A percentile compares a stretch with the other conserved stretches of the same genome.
phyloP scores from a whole-genome alignment of 2,113 vertebrate species.

The Nycticorax nycticorax region DNA sequence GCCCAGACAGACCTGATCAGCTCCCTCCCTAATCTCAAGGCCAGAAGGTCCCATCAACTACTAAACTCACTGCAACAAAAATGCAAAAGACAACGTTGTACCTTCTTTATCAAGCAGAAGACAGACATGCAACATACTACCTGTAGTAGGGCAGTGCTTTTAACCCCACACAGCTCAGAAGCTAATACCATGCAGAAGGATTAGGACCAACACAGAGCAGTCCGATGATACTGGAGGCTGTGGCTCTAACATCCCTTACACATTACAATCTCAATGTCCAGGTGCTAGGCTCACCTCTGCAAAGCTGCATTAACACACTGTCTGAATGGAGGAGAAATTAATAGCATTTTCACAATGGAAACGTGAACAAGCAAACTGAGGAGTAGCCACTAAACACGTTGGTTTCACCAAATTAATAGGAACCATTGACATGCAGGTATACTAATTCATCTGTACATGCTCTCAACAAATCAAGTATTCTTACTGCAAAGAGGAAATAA shows the following conservation, averaged over 20 bases:
- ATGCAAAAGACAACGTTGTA: background rate
- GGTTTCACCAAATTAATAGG: background rate
- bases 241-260: background rate
- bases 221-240: background rate
- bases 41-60: background rate
- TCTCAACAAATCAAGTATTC: background rate
- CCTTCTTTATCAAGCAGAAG: background rate
- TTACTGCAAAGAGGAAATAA: background rate
- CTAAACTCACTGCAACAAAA: background rate
- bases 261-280: accelerated
- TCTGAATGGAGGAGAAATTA: background rate
- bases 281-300: background rate
- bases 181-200: background rate
- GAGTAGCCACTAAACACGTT: background rate
- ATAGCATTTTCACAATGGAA: background rate
- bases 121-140: background rate
- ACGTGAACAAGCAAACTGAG: accelerated
- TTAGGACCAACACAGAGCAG: background rate
- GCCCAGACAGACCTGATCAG: background rate
- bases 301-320: background rate
- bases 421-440: background rate
- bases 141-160: background rate
- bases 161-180: background rate
- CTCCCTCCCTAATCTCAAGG: background rate
- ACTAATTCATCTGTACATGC: background rate